Evolutionary conservation across 1,140 invertebrate genomes (phyloP), one percentile per base, ranked within the genome.

Genomic region (Druon quercuslanigerum): DNA sequence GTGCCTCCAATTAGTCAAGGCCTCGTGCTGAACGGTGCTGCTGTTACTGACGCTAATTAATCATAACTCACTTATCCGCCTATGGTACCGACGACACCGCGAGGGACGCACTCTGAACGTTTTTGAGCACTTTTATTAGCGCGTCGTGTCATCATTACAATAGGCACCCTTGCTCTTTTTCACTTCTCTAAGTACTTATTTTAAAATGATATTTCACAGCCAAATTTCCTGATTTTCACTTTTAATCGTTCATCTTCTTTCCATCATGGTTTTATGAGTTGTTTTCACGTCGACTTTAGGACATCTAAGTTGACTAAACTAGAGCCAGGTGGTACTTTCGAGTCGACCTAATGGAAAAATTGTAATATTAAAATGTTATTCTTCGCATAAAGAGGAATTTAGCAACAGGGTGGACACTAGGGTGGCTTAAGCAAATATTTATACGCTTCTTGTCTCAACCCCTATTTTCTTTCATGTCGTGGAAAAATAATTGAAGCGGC

Each of bases 81-180:
- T 66, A 66, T 66, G 60, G 60, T 66, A 66, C 60, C 60, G 60
- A 66, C 60, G 33, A 66, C 60, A 66, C 60, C 25, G 40, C 25
- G 60, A 66, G 60, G 60, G 16, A 20, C 33, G 60, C 60, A 66
- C 60, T 46, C 20, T 14, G 25, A 66, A 40, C 60, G 25, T 66
- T 66, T 66, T 66, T 66, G 60, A 40, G 60, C 60, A 66, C 60
- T 66, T 66, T 66, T 66, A 40, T 66, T 66, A 14, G 60, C 33
- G 60, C 60, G 20, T 66, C 60, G 25, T 66, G 60, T 66, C 60
- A 66, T 66, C 60, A 40, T 66, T 40, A n/a, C 54, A 56, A 66
- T 14, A 66, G 60, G 33, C 60, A 66, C 60, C 40, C 60, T 40
- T 40, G 3, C 60, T 46, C 60, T 66, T 66, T 60, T 60, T 60